Base-by-base conservation (phyloP, 2,113 vertebrate genomes). In the Nipponia nippon region DNA sequence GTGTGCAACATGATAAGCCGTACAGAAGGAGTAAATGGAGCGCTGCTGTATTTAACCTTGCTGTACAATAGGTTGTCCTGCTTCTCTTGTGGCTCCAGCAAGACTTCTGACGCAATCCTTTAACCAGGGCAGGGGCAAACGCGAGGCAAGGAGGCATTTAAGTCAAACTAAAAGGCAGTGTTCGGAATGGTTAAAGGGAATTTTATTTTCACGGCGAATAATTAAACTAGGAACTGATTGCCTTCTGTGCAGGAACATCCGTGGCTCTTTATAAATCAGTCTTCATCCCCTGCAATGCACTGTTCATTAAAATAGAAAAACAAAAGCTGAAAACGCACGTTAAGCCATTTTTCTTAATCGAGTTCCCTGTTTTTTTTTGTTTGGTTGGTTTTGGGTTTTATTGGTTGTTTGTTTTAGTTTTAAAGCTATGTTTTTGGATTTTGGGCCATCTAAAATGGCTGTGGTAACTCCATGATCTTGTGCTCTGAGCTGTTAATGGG, bases 151-250 rank as follows among this genome's bases (percentile, higher is more conserved):
- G 75, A 86, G 82, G 67, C 79, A 16, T 70, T 90, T 40, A 40
- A 70, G 46, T 65, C 17, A 12, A 61, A 61, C 42, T 55, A 52
- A 85, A 77, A 72, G 62, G 62, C 66, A 7, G 1, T 30, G 26
- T 70, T 94, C 0, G 3, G 79, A 79, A 79, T 53, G 50, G 62
- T 85, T 94, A 91, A 77, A 85, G 80, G 75, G 78, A 95, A 66
- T 94, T 94, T 77, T 92, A 49, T 90, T 93, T 95, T 96, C 88
- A 58, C 6, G 14, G 85, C 83, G 88, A 90, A 95, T 96, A 93
- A 96, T 93, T 96, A 80, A 93, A 72, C 66, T 61, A 66, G 49
- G 92, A 88, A 36, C 82, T 50, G 95, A 93, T 86, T 88, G 90
- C 93, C 59, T 88, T 93, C 93, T 85, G 82, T 86, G 90, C 85